Conservation (phyloP, 2,113 vertebrate genomes). For the Actenoides lindsayi region DNA sequence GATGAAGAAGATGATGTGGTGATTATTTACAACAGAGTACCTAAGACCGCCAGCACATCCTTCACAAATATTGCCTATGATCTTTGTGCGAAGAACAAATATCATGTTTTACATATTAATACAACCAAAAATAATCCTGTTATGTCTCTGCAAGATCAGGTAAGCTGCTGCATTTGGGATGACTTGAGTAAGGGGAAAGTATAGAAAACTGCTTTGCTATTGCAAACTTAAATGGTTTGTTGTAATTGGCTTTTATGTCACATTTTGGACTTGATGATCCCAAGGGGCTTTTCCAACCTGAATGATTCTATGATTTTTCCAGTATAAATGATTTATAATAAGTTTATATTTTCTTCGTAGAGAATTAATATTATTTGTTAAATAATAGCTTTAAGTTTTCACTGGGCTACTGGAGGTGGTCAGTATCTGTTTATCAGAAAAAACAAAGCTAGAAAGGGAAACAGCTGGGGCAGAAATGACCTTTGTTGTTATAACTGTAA, state of each 20-base stretch:
- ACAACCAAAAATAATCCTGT: constrained; percentile 99
- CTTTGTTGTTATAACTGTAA: not conserved
- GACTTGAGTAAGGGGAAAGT: not conserved
- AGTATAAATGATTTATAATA: not conserved
- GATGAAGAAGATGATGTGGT: constrained; percentile 85
- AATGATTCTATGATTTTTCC: not conserved
- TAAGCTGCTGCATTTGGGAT: constrained; percentile 58
- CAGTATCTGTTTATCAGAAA: not conserved
- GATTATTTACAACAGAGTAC: constrained; percentile 97
- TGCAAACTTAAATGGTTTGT: not conserved
- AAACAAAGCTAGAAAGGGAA: not conserved
- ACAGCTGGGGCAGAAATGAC: not conserved
- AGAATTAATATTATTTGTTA: not conserved
- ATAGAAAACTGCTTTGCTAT: not conserved
- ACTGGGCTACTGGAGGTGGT: not conserved
- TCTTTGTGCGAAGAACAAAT: constrained; percentile 89
- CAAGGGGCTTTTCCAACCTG: no score
- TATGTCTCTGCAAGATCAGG: constrained; percentile 99
- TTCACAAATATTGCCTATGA: constrained; percentile 96
- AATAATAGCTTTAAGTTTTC: not conserved
- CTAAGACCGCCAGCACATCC: constrained; percentile 98
- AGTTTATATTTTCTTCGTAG: not conserved
- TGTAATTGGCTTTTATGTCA: not conserved
- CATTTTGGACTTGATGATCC: not conserved
- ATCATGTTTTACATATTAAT: constrained; percentile 98